These are phyloP conservation scores for Melikaiella ostensackeni DNA, from an alignment of 2,888 invertebrate genomes.

Conservation along the genomic window DNA sequence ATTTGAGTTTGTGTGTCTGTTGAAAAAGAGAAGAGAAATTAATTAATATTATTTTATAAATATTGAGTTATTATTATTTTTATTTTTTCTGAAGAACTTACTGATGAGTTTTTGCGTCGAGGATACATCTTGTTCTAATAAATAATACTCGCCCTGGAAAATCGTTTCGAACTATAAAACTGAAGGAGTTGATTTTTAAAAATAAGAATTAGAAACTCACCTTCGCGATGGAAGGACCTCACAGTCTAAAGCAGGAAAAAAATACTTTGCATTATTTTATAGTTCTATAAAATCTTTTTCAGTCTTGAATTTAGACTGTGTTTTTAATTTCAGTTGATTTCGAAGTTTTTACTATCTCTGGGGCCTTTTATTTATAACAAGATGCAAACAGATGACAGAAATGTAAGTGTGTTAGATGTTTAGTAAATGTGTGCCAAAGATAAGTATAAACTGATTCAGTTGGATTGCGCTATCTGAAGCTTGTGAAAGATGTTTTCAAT, in stretches of 20 bases:
- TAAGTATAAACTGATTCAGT: neutral
- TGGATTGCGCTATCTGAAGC: neutral
- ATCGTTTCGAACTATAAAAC: slow-evolving; percentile 44
- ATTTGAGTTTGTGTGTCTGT: slow-evolving; percentile 58
- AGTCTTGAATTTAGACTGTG: neutral
- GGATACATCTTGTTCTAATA: slow-evolving; percentile 63
- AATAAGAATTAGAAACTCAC: neutral
- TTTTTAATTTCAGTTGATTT: neutral
- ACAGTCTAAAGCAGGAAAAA: neutral
- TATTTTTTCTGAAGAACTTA: slow-evolving; percentile 56
- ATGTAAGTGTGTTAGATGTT: neutral
- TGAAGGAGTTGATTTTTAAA: neutral
- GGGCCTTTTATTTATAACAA: neutral
- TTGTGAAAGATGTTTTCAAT: slow-evolving; percentile 3
- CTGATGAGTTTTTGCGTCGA: slow-evolving; percentile 58
- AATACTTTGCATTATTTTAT: neutral
- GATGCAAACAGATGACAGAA: neutral
- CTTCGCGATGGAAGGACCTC: neutral
- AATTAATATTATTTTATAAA: slow-evolving; percentile 4
- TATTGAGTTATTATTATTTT: neutral
- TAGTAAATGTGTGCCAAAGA: neutral
- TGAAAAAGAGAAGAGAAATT: slow-evolving; percentile 34
- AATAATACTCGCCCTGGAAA: slow-evolving; percentile 66
- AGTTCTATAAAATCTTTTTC: neutral
- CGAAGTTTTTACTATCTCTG: neutral